These are phyloP conservation scores for Caenorhabditis plicata DNA, from an alignment of 2,888 invertebrate genomes.

Conservation along the genomic window DNA sequence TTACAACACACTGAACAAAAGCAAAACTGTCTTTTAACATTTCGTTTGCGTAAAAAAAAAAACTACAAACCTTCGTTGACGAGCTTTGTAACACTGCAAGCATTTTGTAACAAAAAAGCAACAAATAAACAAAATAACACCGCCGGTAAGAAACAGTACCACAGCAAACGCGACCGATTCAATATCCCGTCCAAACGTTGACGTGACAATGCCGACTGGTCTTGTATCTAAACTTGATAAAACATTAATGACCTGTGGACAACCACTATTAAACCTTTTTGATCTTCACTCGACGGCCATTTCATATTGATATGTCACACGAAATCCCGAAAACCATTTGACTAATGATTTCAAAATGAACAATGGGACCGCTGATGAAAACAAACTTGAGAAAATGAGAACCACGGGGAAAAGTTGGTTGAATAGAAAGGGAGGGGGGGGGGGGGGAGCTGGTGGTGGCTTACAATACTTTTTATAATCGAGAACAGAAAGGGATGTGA, in stretches of 20 bases:
- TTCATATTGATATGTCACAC: constrained; percentile 16
- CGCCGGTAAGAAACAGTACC: constrained; percentile 34
- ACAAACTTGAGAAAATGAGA: too few relatives aligned
- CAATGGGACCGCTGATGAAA: too few relatives aligned
- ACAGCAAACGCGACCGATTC: constrained; percentile 45
- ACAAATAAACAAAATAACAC: constrained; percentile 35
- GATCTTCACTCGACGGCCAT: constrained; percentile 27
- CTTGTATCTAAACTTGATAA: constrained; percentile 12
- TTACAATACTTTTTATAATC: too few relatives aligned
- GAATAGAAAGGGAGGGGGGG: too few relatives aligned
- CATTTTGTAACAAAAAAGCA: constrained; percentile 47
- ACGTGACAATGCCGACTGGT: constrained; percentile 27
- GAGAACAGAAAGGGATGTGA: constrained; percentile 18
- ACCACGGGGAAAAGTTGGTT: too few relatives aligned
- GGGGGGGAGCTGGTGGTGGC: too few relatives aligned
- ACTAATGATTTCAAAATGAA: too few relatives aligned
- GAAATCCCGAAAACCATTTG: too few relatives aligned
- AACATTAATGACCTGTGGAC: not conserved
- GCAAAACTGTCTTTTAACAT: too few relatives aligned
- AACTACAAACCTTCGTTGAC: constrained; percentile 31
- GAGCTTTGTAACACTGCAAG: constrained; percentile 44
- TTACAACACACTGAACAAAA: too few relatives aligned
- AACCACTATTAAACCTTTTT: constrained; percentile 1
- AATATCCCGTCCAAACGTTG: constrained; percentile 37
- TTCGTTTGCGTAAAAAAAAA: too few relatives aligned